Evolutionary conservation across 2,797 vertebrate genomes (phyloP), one percentile per base, ranked within the genome.

Genomic region (Miichthys miiuy): DNA sequence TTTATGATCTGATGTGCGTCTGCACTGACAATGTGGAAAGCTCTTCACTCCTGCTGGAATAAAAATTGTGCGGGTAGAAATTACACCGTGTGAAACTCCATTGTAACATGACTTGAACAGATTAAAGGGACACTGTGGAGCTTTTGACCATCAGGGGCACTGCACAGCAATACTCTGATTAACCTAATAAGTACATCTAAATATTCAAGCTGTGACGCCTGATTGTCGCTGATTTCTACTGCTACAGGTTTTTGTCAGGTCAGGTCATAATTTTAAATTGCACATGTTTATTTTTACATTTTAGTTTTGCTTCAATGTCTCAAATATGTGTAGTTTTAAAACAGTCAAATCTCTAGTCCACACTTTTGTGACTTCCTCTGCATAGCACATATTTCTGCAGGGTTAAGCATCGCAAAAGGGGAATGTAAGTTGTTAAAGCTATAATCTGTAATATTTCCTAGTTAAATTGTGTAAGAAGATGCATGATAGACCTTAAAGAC

Each of bases 1-100:
- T 80, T 87, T 78, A 83, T 58, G 56, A 60, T 72, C 41, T 46
- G 46, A 62, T 72, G 56, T 68, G 68, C 65, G 54, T 74, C 69
- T 70, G 60, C 46, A 65, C 48, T 55, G 77, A 80, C 70, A 27
- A 7, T 12, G 62, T 54, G 56, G 52, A 56, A 51, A 82, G 57
- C 38, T n/a, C 34, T 84, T 82, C 61, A 8, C 69, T 48, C 48
- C 48, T 20, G 74, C 52, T 61, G 66, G 57, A 81, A 38, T 68
- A 11, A 51, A 51, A 77, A 23, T 67, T 47, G 16, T 11, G 44
- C 55, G 56, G 54, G 54, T 42, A 27, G 63, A 57, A 56, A 51
- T 34, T 2, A 54, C 58, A n/a, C 30, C 18, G 27, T 47, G 30
- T 69, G 63, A 81, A 20, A n/a, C 47, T 62, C 38, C 16, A 2